These are phyloP conservation scores for Malurus elegans DNA, from an alignment of 2,113 vertebrate species.

Conservation along the genomic window DNA sequence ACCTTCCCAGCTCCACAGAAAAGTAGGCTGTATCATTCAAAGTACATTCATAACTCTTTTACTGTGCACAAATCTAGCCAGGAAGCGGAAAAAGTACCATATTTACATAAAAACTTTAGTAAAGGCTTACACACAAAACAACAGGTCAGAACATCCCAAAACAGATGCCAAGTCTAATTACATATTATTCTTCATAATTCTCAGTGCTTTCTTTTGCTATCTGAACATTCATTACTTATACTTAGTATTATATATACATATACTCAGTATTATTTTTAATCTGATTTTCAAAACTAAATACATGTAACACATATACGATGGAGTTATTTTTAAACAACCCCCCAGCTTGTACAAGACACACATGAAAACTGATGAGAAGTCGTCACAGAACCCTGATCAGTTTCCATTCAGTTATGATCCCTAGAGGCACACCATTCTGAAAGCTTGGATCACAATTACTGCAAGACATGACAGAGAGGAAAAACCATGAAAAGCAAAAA, in stretches of 20 bases:
- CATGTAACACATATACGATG: neutral
- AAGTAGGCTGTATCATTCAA: neutral
- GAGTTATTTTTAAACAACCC: neutral
- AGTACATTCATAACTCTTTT: neutral
- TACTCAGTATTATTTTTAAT: neutral
- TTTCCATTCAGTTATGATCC: neutral
- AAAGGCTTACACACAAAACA: neutral
- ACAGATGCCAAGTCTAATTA: neutral
- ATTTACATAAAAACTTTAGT: neutral
- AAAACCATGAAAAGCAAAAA: neutral
- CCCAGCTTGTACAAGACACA: neutral
- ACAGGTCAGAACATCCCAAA: neutral
- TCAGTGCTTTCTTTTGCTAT: neutral
- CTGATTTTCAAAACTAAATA: neutral
- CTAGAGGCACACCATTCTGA: neutral
- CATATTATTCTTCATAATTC: neutral
- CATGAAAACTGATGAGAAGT: neutral
- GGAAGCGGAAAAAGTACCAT: neutral
- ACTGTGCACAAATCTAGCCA: neutral
- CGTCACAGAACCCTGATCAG: neutral
- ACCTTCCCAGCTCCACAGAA: neutral
- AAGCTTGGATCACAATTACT: neutral
- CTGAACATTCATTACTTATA: neutral
- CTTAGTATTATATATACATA: no score
- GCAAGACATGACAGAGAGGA: neutral